Evolutionary conservation across 1,140 invertebrate species (phyloP).

Genomic region (Xylocopa sonorina): DNA sequence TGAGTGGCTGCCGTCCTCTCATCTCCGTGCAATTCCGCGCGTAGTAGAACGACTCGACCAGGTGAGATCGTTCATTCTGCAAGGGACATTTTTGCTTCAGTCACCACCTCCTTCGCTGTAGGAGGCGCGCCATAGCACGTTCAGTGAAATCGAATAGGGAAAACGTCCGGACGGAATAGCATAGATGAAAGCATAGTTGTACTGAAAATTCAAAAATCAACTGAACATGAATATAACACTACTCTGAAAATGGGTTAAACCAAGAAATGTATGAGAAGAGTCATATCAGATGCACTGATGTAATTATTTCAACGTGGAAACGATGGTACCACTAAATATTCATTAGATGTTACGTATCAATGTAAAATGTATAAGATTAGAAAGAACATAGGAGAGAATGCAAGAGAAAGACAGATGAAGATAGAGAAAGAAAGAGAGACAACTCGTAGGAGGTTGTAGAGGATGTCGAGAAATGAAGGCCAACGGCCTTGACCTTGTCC

Average conservation of each 20-base stretch:
- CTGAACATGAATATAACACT: not conserved
- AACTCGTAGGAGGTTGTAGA: conserved; percentile 44
- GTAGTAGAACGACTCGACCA: conserved; percentile 49
- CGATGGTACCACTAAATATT: not conserved
- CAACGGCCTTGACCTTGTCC: conserved; percentile 78
- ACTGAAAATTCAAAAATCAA: not conserved
- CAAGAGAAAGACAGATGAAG: not conserved
- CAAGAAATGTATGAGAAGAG: not conserved
- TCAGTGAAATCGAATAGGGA: not conserved
- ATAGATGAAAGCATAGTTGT: too few relatives aligned
- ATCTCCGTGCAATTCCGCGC: conserved; percentile 55
- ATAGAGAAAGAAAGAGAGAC: conserved; percentile 35
- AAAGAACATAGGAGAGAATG: not conserved
- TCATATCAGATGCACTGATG: not conserved
- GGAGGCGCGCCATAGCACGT: not conserved
- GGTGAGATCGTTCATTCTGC: conserved; percentile 56
- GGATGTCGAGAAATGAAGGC: conserved; percentile 66
- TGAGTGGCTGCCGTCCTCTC: conserved; percentile 64
- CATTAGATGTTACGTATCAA: not conserved
- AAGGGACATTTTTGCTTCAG: conserved; percentile 39
- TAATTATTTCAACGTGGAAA: not conserved
- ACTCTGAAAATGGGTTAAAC: not conserved
- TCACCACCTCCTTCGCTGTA: not conserved
- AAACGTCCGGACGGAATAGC: not conserved
- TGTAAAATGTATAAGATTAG: conserved; percentile 18